A percentile compares a stretch with the other conserved stretches of the same genome.
Conservation (phyloP, 2,797 vertebrate genomes). For the Centropyge bicolor region DNA sequence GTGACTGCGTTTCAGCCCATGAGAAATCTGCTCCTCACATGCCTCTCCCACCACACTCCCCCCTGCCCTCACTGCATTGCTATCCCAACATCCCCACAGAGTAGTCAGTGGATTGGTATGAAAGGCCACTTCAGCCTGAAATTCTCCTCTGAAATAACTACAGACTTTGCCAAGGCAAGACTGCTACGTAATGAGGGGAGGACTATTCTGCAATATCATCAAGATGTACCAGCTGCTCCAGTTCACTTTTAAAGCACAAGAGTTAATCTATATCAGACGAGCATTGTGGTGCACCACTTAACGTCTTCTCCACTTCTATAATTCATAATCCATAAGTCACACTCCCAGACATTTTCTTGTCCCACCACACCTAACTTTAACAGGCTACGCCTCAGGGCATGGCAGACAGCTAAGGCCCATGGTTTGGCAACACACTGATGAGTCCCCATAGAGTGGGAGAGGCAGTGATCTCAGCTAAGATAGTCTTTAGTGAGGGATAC, state of each 20-base stretch:
- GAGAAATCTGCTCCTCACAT: conserved; percentile 77
- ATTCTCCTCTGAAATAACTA: background rate
- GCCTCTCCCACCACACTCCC: conserved; percentile 68
- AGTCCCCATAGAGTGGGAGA: conserved; percentile 73
- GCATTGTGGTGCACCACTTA: background rate
- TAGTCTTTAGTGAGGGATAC: conserved; percentile 28
- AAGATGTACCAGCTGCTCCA: background rate
- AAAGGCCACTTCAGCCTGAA: conserved; percentile 18
- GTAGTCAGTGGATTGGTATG: conserved; percentile 46
- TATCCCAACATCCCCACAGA: conserved; percentile 55
- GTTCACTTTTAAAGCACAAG: conserved; percentile 5
- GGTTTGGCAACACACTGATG: conserved; percentile 51
- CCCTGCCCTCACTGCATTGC: conserved; percentile 44
- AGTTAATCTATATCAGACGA: background rate
- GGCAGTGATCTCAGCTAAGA: conserved; percentile 72
- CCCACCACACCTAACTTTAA: conserved; percentile 46
- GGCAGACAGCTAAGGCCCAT: conserved; percentile 50
- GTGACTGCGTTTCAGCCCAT: conserved; percentile 73
- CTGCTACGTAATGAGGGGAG: background rate
- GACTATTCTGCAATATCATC: background rate
- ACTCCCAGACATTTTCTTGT: conserved; percentile 32
- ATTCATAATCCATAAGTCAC: conserved; percentile 19
- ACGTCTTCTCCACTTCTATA: conserved; percentile 9
- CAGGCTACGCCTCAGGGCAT: conserved; percentile 41
- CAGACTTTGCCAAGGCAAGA: background rate